These are phyloP conservation scores for Monochamus saltuarius DNA, from an alignment of 1,140 invertebrate genomes.

Conservation along the genomic window DNA sequence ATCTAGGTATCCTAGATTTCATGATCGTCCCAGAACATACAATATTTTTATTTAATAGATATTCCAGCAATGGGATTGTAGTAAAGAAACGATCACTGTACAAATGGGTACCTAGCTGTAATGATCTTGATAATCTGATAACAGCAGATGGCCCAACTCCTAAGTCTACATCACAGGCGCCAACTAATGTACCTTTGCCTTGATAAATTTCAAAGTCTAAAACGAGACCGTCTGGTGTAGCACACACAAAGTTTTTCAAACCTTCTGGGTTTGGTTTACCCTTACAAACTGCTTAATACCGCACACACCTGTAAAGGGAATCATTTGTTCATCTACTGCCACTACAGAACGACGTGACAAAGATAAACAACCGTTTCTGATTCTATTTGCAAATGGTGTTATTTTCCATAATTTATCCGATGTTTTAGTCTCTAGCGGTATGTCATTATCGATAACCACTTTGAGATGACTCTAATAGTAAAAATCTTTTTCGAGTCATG, in stretches of 20 bases:
- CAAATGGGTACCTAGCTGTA: too few species aligned
- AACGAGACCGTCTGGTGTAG: constrained; percentile 21
- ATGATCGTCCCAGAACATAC: too few species aligned
- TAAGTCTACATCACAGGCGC: too few species aligned
- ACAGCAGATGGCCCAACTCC: too few species aligned
- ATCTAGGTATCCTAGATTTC: too few species aligned
- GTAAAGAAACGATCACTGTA: too few species aligned
- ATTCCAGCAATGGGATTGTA: too few species aligned
- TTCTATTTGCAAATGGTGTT: constrained; percentile 7
- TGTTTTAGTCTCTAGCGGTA: constrained; percentile 3
- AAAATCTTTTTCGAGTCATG: constrained; percentile 28
- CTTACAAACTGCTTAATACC: constrained; percentile 29
- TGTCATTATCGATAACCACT: constrained; percentile 20
- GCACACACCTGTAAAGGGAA: constrained; percentile 22
- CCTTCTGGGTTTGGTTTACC: constrained; percentile 31
- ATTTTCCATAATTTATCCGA: constrained; percentile 17
- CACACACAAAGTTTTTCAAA: constrained; percentile 26
- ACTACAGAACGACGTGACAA: constrained; percentile 14
- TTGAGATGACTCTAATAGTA: constrained; percentile 13
- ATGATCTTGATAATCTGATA: too few species aligned
- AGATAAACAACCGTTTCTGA: constrained; percentile 16
- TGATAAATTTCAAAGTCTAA: constrained; percentile 28
- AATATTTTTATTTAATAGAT: too few species aligned
- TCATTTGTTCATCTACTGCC: constrained; percentile 31
- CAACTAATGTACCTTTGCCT: constrained; percentile 22